Evolutionary conservation across 2,888 invertebrate genomes (phyloP), one percentile per base, ranked within the genome.

Genomic region (Thymelicus acteon): DNA sequence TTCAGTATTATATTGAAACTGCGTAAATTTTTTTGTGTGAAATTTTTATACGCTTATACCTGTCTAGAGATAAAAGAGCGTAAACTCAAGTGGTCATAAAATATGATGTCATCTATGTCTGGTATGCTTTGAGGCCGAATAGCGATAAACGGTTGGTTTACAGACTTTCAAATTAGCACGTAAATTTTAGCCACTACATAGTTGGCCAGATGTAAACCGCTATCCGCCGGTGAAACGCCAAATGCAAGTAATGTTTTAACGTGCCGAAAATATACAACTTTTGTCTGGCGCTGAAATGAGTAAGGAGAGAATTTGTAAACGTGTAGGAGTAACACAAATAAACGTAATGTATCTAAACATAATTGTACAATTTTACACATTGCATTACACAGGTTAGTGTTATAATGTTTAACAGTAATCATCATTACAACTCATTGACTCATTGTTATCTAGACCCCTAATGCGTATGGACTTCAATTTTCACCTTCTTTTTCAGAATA

Each of bases 41-140:
- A 57, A 13, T 24, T 5, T 7, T 31, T 19, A 24, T 24, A 52
- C 61, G 7, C 31, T 6, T 13, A n/a, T n/a, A 52, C 31, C 31
- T 31, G 31, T 31, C 31, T 12, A 49, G 6, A 61, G 40, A 52
- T 61, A 52, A 67, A 60, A 40, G 60, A 13, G 19, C 60, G 58
- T 54, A 37, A 37, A 31, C 57, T 61, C n/a, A 44, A 37, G 44
- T 47, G 48, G 39, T 69, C 57, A 52, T 67, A 60, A 60, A 44
- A 44, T 15, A 70, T 63, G 69, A 63, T 78, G 78, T 80, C 82
- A 81, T 86, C 84, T 82, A 47, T 47, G 68, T 68, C 76, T 77
- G 58, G 62, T 63, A 58, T 57, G 72, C 72, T 61, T 63, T 81
- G 81, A 83, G 84, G 84, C 80, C 85, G 85, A 82, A 81, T 84